Evolutionary conservation across 2,888 invertebrate genomes (phyloP).

Genomic region (Rhyacophila evoluta): DNA sequence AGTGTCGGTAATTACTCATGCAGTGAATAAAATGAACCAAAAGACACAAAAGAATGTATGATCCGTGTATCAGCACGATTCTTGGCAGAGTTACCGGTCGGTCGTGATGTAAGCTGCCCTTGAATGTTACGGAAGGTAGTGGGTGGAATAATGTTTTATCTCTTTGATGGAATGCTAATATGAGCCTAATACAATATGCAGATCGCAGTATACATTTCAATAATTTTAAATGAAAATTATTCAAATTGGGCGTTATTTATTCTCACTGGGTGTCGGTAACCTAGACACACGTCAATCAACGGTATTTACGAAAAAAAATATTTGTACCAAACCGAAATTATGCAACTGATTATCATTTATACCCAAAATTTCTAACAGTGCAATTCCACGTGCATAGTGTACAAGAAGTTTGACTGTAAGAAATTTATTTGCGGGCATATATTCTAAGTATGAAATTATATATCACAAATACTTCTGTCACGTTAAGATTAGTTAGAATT

Average conservation of each 20-base stretch:
- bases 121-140: conserved; percentile 19
- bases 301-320: too few species aligned
- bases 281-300: neutral
- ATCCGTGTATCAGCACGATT: conserved; percentile 22
- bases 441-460: too few species aligned
- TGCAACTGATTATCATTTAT: too few species aligned
- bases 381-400: too few species aligned
- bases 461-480: too few species aligned
- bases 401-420: too few species aligned
- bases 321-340: too few species aligned
- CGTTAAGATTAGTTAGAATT: too few species aligned
- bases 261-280: neutral
- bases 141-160: conserved; percentile 16
- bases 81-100: neutral
- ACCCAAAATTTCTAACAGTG: too few species aligned
- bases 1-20: conserved; percentile 18
- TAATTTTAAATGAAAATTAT: neutral
- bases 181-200: too few species aligned
- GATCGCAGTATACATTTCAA: neutral
- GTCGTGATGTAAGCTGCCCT: conserved; percentile 22
- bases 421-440: too few species aligned
- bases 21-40: conserved; percentile 24
- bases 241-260: neutral
- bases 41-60: conserved; percentile 22
- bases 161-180: conserved; percentile 16